phyloP scores from a whole-genome alignment of 2,797 vertebrate genomes.

The Glyptemys insculpta region DNA sequence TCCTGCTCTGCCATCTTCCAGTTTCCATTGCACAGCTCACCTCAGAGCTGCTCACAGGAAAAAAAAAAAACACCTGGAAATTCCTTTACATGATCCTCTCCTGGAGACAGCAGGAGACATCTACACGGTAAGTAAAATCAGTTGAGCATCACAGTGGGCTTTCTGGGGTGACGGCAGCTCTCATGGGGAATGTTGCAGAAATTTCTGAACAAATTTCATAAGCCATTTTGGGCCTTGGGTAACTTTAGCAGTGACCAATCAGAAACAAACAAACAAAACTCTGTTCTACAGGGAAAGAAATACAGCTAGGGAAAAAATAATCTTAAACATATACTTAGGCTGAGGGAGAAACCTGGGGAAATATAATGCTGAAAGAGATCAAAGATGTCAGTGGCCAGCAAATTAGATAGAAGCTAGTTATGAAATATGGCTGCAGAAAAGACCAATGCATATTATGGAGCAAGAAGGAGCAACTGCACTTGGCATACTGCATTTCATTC shows the following conservation, averaged over 20 bases:
- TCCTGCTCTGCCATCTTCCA: neutral
- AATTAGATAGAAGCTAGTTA: neutral
- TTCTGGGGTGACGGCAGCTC: constrained; percentile 10
- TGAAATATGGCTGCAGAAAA: neutral
- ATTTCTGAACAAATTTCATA: constrained; percentile 12
- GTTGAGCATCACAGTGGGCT: neutral
- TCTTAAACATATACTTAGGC: neutral
- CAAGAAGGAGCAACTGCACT: neutral
- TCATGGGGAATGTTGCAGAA: neutral
- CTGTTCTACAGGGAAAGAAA: neutral
- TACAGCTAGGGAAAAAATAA: constrained; percentile 2
- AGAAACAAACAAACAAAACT: neutral
- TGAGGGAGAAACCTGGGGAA: neutral
- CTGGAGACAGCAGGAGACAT: neutral
- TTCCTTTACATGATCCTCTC: neutral
- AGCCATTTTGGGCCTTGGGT: neutral
- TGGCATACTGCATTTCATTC: neutral
- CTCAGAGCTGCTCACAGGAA: constrained; percentile 8
- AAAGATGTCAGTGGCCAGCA: neutral
- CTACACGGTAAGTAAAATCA: neutral
- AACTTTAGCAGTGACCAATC: neutral
- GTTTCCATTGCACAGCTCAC: neutral
- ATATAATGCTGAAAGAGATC: neutral
- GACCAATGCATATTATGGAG: neutral
- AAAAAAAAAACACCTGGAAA: neutral